Evolutionary conservation across 2,797 vertebrate species (phyloP).

Genomic region (Cyprinodon diabolis): DNA sequence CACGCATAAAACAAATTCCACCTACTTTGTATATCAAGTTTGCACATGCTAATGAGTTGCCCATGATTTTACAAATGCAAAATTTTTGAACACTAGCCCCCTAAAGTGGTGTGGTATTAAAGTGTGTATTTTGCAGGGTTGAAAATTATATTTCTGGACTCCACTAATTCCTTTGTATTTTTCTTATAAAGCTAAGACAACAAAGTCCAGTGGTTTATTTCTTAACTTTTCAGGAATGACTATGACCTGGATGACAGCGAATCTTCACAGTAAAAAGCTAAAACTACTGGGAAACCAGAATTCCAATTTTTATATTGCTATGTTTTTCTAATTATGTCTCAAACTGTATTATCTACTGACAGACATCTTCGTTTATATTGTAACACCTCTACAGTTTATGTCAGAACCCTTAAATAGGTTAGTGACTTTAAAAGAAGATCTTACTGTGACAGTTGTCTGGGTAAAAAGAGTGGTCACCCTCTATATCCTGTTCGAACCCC

Average conservation of each 20-base stretch:
- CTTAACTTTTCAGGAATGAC: too few relatives aligned
- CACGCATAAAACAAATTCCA: too few relatives aligned
- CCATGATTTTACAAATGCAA: too few relatives aligned
- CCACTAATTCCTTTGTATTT: not conserved
- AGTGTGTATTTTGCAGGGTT: not conserved
- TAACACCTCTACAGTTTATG: slow-evolving; percentile 1
- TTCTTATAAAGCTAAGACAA: not conserved
- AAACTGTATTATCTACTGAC: not conserved
- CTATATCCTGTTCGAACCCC: slow-evolving; percentile 83
- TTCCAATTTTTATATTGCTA: not conserved
- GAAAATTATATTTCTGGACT: not conserved
- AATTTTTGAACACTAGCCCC: not conserved
- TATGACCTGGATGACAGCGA: too few relatives aligned
- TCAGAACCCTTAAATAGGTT: not conserved
- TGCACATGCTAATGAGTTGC: too few relatives aligned
- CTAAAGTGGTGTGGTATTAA: not conserved
- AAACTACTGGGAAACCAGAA: not conserved
- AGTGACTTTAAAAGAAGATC: slow-evolving; percentile 16
- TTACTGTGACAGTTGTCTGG: slow-evolving; percentile 81
- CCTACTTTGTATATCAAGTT: too few relatives aligned
- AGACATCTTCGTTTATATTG: slow-evolving; percentile 5
- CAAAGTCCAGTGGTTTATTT: too few relatives aligned
- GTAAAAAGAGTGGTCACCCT: slow-evolving; percentile 60
- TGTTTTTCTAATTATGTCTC: not conserved
- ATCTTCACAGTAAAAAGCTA: not conserved